phyloP scores from a whole-genome alignment of 2,797 vertebrate species.

The Peromyscus melanophrys region DNA sequence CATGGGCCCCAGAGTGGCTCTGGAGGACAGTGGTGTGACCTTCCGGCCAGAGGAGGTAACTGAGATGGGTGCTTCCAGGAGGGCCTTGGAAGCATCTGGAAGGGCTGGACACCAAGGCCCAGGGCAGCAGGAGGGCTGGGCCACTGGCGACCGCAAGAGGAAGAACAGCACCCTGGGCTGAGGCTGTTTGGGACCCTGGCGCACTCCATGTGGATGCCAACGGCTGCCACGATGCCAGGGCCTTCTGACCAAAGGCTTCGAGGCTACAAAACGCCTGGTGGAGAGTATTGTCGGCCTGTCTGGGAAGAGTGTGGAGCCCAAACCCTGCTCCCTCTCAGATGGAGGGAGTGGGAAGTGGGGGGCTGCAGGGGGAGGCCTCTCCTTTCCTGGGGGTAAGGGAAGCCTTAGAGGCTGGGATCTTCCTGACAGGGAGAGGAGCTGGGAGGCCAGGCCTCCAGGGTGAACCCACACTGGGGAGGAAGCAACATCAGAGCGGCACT shows the following conservation, averaged over 20 bases:
- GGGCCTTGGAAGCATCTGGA: neutral
- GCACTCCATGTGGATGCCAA: neutral
- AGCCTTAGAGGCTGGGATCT: slow-evolving; percentile 44
- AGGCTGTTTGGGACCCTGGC: neutral
- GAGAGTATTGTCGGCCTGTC: slow-evolving; percentile 77
- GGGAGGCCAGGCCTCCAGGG: neutral
- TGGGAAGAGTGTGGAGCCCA: neutral
- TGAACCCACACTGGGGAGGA: neutral
- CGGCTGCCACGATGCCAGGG: neutral
- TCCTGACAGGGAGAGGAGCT: neutral
- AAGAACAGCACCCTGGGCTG: neutral
- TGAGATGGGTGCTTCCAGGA: slow-evolving; percentile 51
- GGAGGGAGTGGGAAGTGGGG: slow-evolving; percentile 33
- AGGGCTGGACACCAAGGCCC: slow-evolving; percentile 4
- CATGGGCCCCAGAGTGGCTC: slow-evolving; percentile 51
- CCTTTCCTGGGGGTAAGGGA: slow-evolving; percentile 12
- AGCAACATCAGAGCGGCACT: neutral
- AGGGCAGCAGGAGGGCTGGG: neutral
- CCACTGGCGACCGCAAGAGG: neutral
- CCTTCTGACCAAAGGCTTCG: slow-evolving; percentile 14
- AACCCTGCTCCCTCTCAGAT: slow-evolving; percentile 25
- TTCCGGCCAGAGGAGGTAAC: slow-evolving; percentile 76
- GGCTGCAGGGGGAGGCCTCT: neutral
- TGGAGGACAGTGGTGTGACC: slow-evolving; percentile 53
- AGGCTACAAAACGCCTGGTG: slow-evolving; percentile 1